Conservation (phyloP, 2,797 vertebrate species). For the Gymnopithys bicolor region DNA sequence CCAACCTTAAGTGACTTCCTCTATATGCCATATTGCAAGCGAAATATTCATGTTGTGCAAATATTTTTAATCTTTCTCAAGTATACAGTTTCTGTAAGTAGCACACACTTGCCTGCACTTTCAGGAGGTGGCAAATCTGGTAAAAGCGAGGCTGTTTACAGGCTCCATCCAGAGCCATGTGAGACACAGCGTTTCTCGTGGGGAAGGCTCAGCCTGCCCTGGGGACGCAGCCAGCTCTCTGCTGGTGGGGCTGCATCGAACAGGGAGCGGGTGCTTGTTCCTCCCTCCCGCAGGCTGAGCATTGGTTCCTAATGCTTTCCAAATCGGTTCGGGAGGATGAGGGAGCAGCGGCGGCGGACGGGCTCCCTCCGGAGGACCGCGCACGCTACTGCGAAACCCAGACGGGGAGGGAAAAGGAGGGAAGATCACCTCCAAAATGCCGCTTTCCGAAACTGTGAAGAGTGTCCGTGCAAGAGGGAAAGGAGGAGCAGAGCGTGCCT, state of each 20-base stretch:
- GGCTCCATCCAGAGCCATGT: not conserved
- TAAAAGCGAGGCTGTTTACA: not conserved
- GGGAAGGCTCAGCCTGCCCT: not conserved
- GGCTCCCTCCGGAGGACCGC: constrained; percentile 27
- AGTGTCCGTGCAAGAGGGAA: not conserved
- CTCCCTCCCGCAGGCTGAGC: not conserved
- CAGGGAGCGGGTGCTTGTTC: not conserved
- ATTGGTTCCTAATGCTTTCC: fast-evolving
- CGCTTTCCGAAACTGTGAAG: not conserved
- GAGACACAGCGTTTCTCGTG: not conserved
- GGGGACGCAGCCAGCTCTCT: not conserved
- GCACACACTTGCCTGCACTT: not conserved
- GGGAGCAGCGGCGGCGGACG: not conserved
- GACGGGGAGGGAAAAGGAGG: fast-evolving
- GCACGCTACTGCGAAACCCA: not conserved
- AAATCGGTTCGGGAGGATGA: not conserved
- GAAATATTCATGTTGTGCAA: not conserved
- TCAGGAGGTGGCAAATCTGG: not conserved
- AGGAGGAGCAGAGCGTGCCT: not conserved
- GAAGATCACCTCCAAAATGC: not conserved
- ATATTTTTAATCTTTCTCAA: not conserved
- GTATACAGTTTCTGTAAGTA: not conserved
- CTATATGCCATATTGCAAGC: not conserved
- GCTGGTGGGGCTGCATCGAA: not conserved
- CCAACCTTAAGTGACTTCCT: not conserved